Percentiles rank a stretch among this genome's conserved stretches.
Evolutionary conservation across 2,113 vertebrate species (phyloP).

Genomic region (Meles meles): DNA sequence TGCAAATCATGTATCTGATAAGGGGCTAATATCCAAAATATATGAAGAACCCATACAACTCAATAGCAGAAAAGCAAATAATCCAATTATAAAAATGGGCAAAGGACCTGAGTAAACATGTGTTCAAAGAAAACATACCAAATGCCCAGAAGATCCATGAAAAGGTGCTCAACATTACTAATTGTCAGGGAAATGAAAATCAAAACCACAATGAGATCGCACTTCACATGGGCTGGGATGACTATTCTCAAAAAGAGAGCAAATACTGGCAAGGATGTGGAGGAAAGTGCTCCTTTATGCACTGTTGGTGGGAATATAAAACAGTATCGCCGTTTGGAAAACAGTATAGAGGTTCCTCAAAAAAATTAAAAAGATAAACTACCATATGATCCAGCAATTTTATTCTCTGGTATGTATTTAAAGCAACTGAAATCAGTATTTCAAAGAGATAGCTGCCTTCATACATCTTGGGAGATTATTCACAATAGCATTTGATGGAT

Average conservation of each 20-base stretch:
- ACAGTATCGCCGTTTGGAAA: not conserved
- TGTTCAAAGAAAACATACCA: not conserved
- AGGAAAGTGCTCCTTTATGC: not conserved
- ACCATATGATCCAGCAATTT: not conserved
- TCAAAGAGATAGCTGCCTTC: not conserved
- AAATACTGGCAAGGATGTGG: not conserved
- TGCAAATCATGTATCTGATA: not conserved
- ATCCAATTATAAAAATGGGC: not conserved
- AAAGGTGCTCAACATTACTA: not conserved
- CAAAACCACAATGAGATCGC: not conserved
- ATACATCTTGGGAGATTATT: not conserved
- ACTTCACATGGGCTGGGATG: not conserved
- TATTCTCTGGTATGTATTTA: not conserved
- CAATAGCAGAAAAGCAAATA: not conserved
- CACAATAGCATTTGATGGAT: not conserved
- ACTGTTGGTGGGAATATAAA: not conserved
- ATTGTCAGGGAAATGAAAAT: not conserved
- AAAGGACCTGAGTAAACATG: not conserved
- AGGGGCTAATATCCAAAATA: not conserved
- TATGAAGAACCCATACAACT: not conserved
- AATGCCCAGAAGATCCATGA: not conserved
- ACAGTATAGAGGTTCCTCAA: not conserved
- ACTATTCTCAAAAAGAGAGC: not conserved
- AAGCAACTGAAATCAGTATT: not conserved
- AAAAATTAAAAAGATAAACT: not conserved